A percentile compares a stretch with the other conserved stretches of the same genome.
These are phyloP conservation scores for Sycophaga agraensis DNA, from an alignment of 1,140 invertebrate genomes.

Conservation along the genomic window DNA sequence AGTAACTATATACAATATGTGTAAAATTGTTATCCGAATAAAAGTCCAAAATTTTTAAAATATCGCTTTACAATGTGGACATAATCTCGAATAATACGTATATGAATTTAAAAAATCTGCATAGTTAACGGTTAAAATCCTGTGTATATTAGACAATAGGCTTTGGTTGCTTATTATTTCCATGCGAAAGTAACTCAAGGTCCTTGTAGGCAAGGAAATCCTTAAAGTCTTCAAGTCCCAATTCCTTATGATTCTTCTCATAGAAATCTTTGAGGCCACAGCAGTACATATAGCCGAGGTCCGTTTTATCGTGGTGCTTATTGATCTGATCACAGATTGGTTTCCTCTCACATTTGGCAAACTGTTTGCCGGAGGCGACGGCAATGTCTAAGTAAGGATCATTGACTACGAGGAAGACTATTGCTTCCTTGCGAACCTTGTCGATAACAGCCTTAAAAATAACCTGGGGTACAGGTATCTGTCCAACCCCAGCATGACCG, in stretches of 20 bases:
- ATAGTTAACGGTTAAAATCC: background rate
- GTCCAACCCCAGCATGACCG: background rate
- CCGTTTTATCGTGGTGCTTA: background rate
- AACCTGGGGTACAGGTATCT: constrained; percentile 48
- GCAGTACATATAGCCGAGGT: constrained; percentile 12
- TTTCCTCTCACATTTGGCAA: background rate
- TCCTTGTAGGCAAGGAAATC: background rate
- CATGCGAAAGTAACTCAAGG: background rate
- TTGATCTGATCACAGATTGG: background rate
- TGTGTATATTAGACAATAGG: background rate
- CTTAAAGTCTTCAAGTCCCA: constrained; percentile 11
- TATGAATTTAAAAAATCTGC: background rate
- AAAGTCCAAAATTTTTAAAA: too few relatives aligned
- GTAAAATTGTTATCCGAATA: background rate
- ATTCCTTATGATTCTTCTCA: background rate
- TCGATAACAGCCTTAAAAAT: constrained; percentile 64
- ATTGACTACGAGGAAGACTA: constrained; percentile 64
- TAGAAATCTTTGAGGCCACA: constrained; percentile 3
- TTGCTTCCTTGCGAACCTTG: constrained; percentile 48
- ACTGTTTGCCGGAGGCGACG: background rate
- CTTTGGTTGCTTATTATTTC: background rate
- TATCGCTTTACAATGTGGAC: background rate
- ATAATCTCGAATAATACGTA: background rate
- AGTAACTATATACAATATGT: too few relatives aligned
- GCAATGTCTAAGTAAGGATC: constrained; percentile 57